Evolutionary conservation across 2,113 vertebrate species (phyloP).

Genomic region (Colistium nudipinnis): DNA sequence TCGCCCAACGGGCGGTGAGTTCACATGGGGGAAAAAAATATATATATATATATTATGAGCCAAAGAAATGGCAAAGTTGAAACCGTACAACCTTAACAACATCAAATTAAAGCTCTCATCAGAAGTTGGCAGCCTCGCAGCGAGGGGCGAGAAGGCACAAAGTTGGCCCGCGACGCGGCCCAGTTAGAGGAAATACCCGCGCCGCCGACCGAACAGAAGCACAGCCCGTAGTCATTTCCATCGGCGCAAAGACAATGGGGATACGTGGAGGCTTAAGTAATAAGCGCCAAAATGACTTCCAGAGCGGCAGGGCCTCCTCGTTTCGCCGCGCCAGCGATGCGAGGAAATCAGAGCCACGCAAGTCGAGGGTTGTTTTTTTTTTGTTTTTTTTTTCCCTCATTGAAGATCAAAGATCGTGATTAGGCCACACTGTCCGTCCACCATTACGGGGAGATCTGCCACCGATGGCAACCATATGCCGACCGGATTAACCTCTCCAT

Average conservation of each 20-base stretch:
- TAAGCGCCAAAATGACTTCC: constrained; percentile 82
- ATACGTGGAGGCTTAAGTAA: constrained; percentile 76
- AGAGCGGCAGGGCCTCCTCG: constrained; percentile 69
- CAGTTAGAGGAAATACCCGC: constrained; percentile 66
- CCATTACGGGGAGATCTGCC: constrained; percentile 68
- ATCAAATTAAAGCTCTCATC: constrained; percentile 79
- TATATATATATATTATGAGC: constrained; percentile 53
- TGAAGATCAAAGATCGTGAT: constrained; percentile 81
- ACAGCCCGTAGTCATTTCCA: constrained; percentile 74
- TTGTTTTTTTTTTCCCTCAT: too few species aligned
- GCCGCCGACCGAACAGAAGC: constrained; percentile 76
- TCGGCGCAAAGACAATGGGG: constrained; percentile 78
- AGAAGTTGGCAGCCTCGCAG: constrained; percentile 66
- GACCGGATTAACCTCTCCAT: constrained; percentile 75
- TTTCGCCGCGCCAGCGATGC: constrained; percentile 67
- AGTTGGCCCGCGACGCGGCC: constrained; percentile 62
- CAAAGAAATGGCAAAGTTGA: constrained; percentile 76
- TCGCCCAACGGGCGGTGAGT: constrained; percentile 66
- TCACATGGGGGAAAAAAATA: constrained; percentile 49
- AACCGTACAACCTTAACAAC: constrained; percentile 73
- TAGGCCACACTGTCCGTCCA: constrained; percentile 74
- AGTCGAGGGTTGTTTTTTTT: constrained; percentile 66
- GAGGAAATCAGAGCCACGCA: constrained; percentile 76
- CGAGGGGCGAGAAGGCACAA: constrained; percentile 64
- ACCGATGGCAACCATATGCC: constrained; percentile 78